Evolutionary conservation across 2,797 vertebrate genomes (phyloP).

Genomic region (Acanthopagrus latus): DNA sequence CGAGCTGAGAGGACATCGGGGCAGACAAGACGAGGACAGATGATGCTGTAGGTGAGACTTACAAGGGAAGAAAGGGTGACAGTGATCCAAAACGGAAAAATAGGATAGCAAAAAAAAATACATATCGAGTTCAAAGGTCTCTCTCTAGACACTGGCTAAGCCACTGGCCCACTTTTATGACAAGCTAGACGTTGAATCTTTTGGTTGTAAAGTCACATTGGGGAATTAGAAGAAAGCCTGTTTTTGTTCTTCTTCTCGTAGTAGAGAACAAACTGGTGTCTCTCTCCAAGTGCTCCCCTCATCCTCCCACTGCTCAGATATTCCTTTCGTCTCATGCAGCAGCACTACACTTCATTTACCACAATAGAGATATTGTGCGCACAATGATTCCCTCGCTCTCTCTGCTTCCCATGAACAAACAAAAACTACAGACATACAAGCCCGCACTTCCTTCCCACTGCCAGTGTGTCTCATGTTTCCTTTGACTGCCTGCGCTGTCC

Average conservation of each 20-base stretch:
- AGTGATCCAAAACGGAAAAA: constrained; percentile 16
- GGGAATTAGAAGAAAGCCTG: constrained; percentile 59
- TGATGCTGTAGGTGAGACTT: background rate
- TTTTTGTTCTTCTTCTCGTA: constrained; percentile 36
- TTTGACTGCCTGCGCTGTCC: constrained; percentile 42
- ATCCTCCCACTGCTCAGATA: constrained; percentile 45
- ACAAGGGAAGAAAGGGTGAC: constrained; percentile 17
- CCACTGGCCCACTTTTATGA: constrained; percentile 59
- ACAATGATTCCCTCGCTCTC: constrained; percentile 18
- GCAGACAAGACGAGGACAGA: constrained; percentile 1
- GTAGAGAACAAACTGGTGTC: constrained; percentile 54
- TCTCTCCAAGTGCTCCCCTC: constrained; percentile 13
- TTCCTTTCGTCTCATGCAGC: constrained; percentile 44
- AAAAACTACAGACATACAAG: constrained; percentile 42
- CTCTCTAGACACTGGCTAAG: constrained; percentile 33
- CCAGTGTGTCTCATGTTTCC: constrained; percentile 54
- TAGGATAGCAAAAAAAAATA: background rate
- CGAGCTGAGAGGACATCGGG: constrained; percentile 14
- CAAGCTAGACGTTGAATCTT: constrained; percentile 40
- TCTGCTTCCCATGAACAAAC: constrained; percentile 34
- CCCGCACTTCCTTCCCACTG: constrained; percentile 22
- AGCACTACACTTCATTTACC: constrained; percentile 54
- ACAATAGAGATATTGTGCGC: constrained; percentile 34
- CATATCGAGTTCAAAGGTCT: constrained; percentile 54
- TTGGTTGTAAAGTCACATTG: constrained; percentile 56